Evolutionary conservation across 2,888 invertebrate species (phyloP).

Genomic region (Pocota personata): DNA sequence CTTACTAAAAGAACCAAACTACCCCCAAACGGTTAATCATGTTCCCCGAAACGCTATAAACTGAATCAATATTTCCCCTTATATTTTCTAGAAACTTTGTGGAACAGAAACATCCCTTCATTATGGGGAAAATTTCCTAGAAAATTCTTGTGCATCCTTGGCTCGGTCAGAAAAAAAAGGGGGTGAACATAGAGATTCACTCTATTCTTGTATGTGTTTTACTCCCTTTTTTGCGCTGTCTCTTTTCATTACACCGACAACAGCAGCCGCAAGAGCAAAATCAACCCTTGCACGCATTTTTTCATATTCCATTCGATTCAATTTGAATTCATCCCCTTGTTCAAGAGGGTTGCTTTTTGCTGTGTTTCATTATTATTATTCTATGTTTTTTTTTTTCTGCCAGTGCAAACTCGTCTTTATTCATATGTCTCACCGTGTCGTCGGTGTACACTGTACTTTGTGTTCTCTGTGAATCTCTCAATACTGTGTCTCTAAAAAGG

Average conservation of each 20-base stretch:
- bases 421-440: constrained; percentile 51
- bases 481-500: constrained; percentile 27
- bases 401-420: constrained; percentile 38
- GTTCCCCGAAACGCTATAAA: not conserved
- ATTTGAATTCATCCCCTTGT: constrained; percentile 64
- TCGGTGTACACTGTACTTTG: constrained; percentile 49
- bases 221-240: constrained; percentile 11
- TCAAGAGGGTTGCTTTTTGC: constrained; percentile 49
- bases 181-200: constrained; percentile 7
- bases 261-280: constrained; percentile 4
- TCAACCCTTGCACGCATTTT: constrained; percentile 61
- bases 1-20: not conserved
- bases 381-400: not conserved
- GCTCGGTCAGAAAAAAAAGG: not conserved
- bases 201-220: constrained; percentile 15
- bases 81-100: constrained; percentile 2
- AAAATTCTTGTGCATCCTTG: constrained; percentile 69
- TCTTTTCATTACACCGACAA: constrained; percentile 22
- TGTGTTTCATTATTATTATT: constrained; percentile 28
- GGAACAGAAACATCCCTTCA: constrained; percentile 27
- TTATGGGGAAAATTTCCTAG: constrained; percentile 26
- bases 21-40: not conserved
- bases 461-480: constrained; percentile 17
- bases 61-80: constrained; percentile 5
- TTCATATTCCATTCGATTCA: constrained; percentile 50